These are phyloP conservation scores for Cerceris ruficornis DNA, from an alignment of 2,888 invertebrate genomes.

Conservation along the genomic window DNA sequence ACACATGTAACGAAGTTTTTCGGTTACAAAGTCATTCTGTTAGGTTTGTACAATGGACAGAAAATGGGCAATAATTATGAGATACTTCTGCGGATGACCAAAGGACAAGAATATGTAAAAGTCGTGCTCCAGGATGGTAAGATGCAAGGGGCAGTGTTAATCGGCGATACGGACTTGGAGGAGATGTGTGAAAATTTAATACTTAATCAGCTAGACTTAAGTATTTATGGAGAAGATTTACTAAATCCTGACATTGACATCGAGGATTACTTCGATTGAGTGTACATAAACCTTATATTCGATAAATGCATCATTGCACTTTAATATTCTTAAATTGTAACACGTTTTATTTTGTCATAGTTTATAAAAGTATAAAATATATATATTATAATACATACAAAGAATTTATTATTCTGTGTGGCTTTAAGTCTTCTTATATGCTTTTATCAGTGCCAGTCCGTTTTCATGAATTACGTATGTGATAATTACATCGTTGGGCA, in stretches of 20 bases:
- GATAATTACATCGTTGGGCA: too few relatives aligned
- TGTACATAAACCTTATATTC: background rate
- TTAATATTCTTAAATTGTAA: background rate
- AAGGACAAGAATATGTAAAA: constrained; percentile 92
- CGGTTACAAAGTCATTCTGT: constrained; percentile 94
- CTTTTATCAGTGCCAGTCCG: too few relatives aligned
- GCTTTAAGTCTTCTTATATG: too few relatives aligned
- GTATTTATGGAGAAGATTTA: constrained; percentile 94
- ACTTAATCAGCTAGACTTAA: constrained; percentile 95
- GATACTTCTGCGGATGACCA: constrained; percentile 92
- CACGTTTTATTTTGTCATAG: background rate
- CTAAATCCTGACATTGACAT: constrained; percentile 98
- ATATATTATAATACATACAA: too few relatives aligned
- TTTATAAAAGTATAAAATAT: too few relatives aligned
- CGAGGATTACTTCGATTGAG: constrained; percentile 99
- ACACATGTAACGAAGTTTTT: constrained; percentile 98
- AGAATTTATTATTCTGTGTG: too few relatives aligned
- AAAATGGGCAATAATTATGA: constrained; percentile 91
- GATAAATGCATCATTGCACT: constrained; percentile 2
- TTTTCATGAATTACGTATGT: too few relatives aligned
- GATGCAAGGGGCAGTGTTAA: constrained; percentile 96
- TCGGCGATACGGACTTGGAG: constrained; percentile 98
- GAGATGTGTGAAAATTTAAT: constrained; percentile 99
- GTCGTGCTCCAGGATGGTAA: constrained; percentile 92
- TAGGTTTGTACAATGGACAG: constrained; percentile 97